A percentile compares a stretch with the other conserved stretches of the same genome.
phyloP scores from a whole-genome alignment of 64 coral and sea anemone species.

The Pocillopora damicornis region DNA sequence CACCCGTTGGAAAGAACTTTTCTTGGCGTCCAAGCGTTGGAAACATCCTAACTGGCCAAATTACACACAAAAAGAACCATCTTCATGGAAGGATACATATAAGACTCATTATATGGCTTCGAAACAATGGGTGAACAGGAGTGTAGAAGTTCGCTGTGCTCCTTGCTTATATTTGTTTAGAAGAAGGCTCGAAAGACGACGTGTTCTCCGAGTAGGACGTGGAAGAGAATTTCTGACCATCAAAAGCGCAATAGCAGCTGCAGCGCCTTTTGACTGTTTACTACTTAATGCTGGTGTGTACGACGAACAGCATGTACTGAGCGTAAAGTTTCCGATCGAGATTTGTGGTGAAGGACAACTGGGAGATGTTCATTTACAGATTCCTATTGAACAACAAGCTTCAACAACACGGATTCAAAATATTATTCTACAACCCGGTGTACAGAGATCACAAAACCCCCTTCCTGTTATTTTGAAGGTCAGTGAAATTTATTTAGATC shows the following conservation, averaged over 20 bases:
- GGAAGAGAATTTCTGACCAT: slow-evolving; percentile 68
- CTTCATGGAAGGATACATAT: slow-evolving; percentile 93
- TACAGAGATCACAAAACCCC: slow-evolving; percentile 61
- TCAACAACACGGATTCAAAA: slow-evolving; percentile 75
- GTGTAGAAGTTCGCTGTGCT: slow-evolving; percentile 74
- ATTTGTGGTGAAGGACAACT: slow-evolving; percentile 70
- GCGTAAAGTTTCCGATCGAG: slow-evolving; percentile 89
- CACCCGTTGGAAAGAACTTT: slow-evolving; percentile 91
- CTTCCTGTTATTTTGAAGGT: slow-evolving; percentile 93
- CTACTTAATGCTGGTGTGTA: slow-evolving; percentile 70
- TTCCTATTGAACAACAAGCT: slow-evolving; percentile 85
- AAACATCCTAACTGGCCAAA: slow-evolving; percentile 98
- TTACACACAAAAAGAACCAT: slow-evolving; percentile 75
- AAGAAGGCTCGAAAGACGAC: slow-evolving; percentile 57
- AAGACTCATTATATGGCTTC: slow-evolving; percentile 86
- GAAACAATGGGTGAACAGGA: slow-evolving; percentile 90
- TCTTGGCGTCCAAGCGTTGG: slow-evolving; percentile 80
- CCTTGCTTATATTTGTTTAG: slow-evolving; percentile 67
- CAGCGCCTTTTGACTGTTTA: slow-evolving; percentile 85
- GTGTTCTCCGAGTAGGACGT: slow-evolving; percentile 63
- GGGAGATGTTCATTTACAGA: slow-evolving; percentile 77
- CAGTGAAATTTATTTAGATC: not conserved
- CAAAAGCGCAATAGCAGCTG: slow-evolving; percentile 71
- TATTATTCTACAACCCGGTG: slow-evolving; percentile 76
- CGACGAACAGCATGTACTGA: slow-evolving; percentile 84